Conservation (phyloP, 2,797 vertebrate species). For the Tachyglossus aculeatus region DNA sequence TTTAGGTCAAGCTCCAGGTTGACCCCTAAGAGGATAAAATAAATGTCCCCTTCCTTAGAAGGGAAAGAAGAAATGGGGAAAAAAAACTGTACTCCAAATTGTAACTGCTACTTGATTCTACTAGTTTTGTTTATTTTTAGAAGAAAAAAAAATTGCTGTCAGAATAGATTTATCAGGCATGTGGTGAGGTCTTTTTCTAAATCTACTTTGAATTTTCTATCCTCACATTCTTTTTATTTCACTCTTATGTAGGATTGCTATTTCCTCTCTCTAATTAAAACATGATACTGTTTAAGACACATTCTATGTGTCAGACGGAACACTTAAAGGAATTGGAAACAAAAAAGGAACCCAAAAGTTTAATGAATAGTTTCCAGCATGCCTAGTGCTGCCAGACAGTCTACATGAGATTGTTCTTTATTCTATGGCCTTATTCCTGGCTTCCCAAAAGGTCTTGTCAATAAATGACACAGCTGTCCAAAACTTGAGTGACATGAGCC, state of each 20-base stretch:
- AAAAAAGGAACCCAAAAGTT: background rate
- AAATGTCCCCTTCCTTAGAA: too few species aligned
- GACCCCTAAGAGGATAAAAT: background rate
- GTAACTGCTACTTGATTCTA: background rate
- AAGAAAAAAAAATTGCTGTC: background rate
- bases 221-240: constrained; percentile 19
- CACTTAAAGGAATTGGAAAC: background rate
- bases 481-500: too few species aligned
- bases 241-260: background rate
- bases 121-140: constrained; percentile 5
- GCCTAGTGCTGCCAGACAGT: too few species aligned
- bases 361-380: background rate
- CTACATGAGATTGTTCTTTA: too few species aligned
- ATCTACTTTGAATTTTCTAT: constrained; percentile 7
- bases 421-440: too few species aligned
- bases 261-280: constrained; percentile 33
- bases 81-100: too few species aligned
- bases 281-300: background rate
- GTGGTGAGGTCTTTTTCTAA: constrained; percentile 3
- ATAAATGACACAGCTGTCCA: too few species aligned
- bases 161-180: constrained; percentile 3
- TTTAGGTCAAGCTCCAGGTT: too few species aligned
- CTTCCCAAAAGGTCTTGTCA: too few species aligned
- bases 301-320: background rate
- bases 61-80: too few species aligned